Percentiles rank a stretch among this genome's conserved stretches.
Conservation (phyloP, 2,797 vertebrate species). For the Mastacembelus armatus region DNA sequence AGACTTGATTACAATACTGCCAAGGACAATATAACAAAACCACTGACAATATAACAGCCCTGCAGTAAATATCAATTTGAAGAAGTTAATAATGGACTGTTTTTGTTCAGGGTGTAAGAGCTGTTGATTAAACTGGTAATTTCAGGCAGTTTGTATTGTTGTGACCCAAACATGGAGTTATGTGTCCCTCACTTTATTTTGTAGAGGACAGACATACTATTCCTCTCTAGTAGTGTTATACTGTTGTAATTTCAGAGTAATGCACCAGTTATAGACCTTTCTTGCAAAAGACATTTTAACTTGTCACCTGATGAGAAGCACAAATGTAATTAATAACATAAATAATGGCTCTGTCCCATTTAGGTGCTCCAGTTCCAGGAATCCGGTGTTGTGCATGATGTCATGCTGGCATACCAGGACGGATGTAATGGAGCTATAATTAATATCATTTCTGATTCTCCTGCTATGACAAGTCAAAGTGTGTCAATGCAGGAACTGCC, state of each 20-base stretch:
- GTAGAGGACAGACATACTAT: conserved; percentile 6
- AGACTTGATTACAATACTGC: conserved; percentile 28
- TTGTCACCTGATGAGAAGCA: background rate
- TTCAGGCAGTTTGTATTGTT: conserved; percentile 25
- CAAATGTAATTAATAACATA: conserved; percentile 15
- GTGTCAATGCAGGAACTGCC: background rate
- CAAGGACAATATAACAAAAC: conserved; percentile 32
- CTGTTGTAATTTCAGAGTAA: conserved; percentile 4
- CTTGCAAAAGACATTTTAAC: conserved; percentile 6
- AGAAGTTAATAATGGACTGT: conserved; percentile 45
- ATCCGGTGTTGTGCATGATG: background rate
- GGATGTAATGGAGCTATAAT: conserved; percentile 30
- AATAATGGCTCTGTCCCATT: conserved; percentile 16
- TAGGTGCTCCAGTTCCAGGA: conserved; percentile 5
- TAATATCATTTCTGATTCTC: conserved; percentile 20
- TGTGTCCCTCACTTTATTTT: conserved; percentile 36
- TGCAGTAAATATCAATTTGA: conserved; percentile 56
- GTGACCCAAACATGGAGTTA: conserved; percentile 49
- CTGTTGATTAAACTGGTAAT: conserved; percentile 45
- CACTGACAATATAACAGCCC: conserved; percentile 12
- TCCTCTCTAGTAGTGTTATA: background rate
- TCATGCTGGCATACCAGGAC: conserved; percentile 11
- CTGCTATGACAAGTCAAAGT: conserved; percentile 17
- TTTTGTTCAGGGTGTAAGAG: conserved; percentile 31
- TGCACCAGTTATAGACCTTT: background rate